Percentiles rank a stretch among this genome's conserved stretches.
Conservation (phyloP, 1,140 invertebrate genomes). For the Euschistus heros region DNA sequence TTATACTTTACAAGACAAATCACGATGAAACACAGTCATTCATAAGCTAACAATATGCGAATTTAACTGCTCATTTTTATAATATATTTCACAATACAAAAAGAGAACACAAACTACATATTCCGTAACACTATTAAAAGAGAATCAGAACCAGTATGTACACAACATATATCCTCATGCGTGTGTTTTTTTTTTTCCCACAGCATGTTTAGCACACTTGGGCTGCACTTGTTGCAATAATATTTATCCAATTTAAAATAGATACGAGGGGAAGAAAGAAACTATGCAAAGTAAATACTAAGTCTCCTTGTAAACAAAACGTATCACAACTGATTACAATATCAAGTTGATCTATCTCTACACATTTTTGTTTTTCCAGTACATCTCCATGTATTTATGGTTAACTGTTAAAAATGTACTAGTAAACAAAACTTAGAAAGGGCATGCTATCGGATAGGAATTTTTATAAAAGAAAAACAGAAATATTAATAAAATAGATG, state of each 20-base stretch:
- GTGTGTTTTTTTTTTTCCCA: conserved; percentile 1
- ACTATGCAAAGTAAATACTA: too few relatives aligned
- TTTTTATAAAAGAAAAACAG: conserved; percentile 5
- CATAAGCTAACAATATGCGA: conserved; percentile 31
- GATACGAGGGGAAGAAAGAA: too few relatives aligned
- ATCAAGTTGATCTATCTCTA: too few relatives aligned
- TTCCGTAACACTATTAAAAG: conserved; percentile 26
- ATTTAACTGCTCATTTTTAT: conserved; percentile 25
- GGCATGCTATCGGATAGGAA: conserved; percentile 6
- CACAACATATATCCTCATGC: conserved; percentile 20
- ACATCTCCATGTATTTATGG: too few relatives aligned
- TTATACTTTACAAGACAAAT: conserved; percentile 32
- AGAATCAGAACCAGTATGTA: conserved; percentile 26
- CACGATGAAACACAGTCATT: conserved; percentile 31
- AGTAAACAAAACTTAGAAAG: background rate
- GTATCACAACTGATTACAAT: too few relatives aligned
- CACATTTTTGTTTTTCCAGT: too few relatives aligned
- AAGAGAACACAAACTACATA: conserved; percentile 31
- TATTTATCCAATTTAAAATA: conserved; percentile 1
- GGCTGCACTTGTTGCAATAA: conserved; percentile 21
- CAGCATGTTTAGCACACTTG: conserved; percentile 25
- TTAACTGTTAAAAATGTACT: too few relatives aligned
- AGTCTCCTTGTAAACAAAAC: too few relatives aligned
- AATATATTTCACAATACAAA: conserved; percentile 30
- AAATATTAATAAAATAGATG: conserved; percentile 14